Base-by-base conservation (phyloP, 2,797 vertebrate genomes). In the Masticophis lateralis region DNA sequence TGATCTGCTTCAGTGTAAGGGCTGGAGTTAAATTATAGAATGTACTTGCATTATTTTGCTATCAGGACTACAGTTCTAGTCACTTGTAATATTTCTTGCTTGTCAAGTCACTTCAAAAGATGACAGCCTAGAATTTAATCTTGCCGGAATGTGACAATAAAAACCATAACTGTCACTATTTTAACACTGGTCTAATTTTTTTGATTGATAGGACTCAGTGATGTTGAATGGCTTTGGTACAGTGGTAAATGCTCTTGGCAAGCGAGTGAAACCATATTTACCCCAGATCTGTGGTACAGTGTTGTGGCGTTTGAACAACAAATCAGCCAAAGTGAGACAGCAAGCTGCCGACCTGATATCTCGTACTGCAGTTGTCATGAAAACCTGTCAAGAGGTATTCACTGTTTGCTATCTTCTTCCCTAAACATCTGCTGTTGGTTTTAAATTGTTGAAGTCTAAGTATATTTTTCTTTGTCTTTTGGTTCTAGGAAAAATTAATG, bases 211-310 rank as follows among this genome's bases (percentile, higher is more conserved):
- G 99, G 99, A 99, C 95, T 99, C 99, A 2, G 99, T 99, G 93
- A 99, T 99, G 99, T 96, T 99, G 94, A 99, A 99, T 66, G 99
- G 99, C 51, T 99, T 99, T 89, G 99, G 99, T 92, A 99, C 99
- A 0, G 99, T 99, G 93, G 99, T 99, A 79, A 99, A 99, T 94
- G 99, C 99, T 94, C 98, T 99, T 2, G 99, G 99, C 89, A 99
- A 99, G 96, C 98, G 99, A 16, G 99, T 99, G 66, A 99, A 99
- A 87, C 99, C 99, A 0, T 99, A 99, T 97, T 97, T 99, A 97
- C 99, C 99, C 74, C 99, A 99, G 97, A 99, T 99, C 96, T 99
- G 99, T 28, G 99, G 99, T 98, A 99, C 99, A 0, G 99, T 99
- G 92, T 96, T 99, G 94, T 99, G 99, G 99, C 99, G 99, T 97